Evolutionary conservation across 2,113 vertebrate species (phyloP).

Genomic region (Camelus bactrianus): DNA sequence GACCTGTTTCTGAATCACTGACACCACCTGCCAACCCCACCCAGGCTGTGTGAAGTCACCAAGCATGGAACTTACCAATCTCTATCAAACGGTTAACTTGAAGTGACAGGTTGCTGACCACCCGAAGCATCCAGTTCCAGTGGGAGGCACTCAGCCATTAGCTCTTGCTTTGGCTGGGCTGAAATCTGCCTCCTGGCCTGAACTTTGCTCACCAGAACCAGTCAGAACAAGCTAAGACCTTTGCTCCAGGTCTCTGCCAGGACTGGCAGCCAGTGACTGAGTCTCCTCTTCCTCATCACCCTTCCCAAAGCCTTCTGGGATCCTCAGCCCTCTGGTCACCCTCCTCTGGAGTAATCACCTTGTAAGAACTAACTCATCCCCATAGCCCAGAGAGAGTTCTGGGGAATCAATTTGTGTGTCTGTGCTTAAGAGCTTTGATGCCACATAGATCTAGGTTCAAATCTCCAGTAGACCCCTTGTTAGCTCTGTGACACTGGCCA

Average conservation of each 20-base stretch:
- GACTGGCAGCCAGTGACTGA: not conserved
- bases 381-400: not conserved
- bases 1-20: not conserved
- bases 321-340: not conserved
- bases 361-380: not conserved
- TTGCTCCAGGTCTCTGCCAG: not conserved
- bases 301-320: not conserved
- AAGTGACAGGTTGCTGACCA: not conserved
- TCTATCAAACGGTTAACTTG: not conserved
- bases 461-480: not conserved
- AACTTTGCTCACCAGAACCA: not conserved
- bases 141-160: not conserved
- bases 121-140: not conserved
- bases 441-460: not conserved
- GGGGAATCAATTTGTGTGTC: not conserved
- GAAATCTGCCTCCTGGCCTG: not conserved
- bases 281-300: not conserved
- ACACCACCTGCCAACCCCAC: not conserved
- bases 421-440: not conserved
- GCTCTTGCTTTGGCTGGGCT: not conserved
- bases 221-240: not conserved
- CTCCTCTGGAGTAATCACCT: not conserved
- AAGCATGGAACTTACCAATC: not conserved
- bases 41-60: not conserved
- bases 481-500: not conserved